Base-by-base conservation (phyloP, 2,797 vertebrate species). In the Lacerta agilis region DNA sequence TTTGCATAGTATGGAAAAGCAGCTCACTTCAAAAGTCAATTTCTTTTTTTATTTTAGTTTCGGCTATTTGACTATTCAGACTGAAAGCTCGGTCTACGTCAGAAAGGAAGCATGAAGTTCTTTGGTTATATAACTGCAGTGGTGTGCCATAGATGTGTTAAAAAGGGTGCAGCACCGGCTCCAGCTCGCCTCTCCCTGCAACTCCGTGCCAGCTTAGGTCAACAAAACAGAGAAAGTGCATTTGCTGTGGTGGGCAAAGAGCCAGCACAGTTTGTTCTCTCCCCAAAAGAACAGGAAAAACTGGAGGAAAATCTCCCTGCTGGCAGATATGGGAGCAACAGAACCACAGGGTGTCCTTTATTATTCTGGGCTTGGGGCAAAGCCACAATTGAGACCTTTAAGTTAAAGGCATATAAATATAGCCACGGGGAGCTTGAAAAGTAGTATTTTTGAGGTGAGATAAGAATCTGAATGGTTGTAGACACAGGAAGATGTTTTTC, bases 401-500 rank as follows among this genome's bases (percentile, higher is more conserved):
- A n/a, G 9, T 67, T 75, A 29, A 86, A 41, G 58, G 20, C 71
- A 86, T 82, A 75, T 86, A 89, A 89, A 89, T 89, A 89, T 89
- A 89, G 88, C 80, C 33, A 86, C 8, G 43, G 79, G 82, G 41
- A 81, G 23, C 87, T 76, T 89, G 78, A 85, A 89, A 86, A 89
- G 83, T 49, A 77, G 83, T 89, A 66, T 86, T 89, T 89, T 89
- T 78, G 80, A 3, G 29, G 81, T 77, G 61, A 76, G 92, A 66
- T 78, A 92, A 88, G 89, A 82, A 87, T 86, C 71, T 91, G 55
- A 79, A 89, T 72, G n/a, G 80, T 79, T 82, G 89, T 89, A 75
- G 92, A 87, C 49, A 36, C 84, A 81, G 29, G 92, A 89, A 93
- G 91, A 75, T 87, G 79, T 88, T 86, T 94, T 95, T 92, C 89